Evolutionary conservation across 2,888 invertebrate species (phyloP).

Genomic region (Cephus rjabovi): DNA sequence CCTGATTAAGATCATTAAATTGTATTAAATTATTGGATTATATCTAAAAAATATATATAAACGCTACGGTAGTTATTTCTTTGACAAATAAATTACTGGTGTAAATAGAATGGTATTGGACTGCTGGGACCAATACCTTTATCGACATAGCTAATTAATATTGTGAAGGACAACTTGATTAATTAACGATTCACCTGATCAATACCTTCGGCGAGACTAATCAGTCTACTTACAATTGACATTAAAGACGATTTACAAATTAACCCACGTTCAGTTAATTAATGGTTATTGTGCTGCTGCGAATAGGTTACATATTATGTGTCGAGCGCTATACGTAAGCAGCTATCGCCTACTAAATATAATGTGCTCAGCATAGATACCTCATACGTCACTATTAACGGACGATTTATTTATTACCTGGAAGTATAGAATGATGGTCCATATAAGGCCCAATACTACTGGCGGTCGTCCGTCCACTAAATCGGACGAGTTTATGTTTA

Average conservation of each 20-base stretch:
- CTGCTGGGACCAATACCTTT: not conserved
- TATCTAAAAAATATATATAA: not conserved
- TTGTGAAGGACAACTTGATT: slow-evolving; percentile 23
- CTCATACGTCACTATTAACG: not conserved
- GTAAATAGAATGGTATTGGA: not conserved
- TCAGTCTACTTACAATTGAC: slow-evolving; percentile 18
- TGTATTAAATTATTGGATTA: not conserved
- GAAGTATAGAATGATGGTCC: slow-evolving; percentile 99
- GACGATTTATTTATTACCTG: slow-evolving; percentile 76
- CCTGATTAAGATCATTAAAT: not conserved
- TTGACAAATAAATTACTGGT: not conserved
- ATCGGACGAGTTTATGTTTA: slow-evolving; percentile 97
- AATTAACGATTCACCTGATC: not conserved
- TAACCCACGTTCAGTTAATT: slow-evolving; percentile 28
- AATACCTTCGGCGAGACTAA: slow-evolving; percentile 36
- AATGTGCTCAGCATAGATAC: slow-evolving; percentile 18
- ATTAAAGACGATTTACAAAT: slow-evolving; percentile 19
- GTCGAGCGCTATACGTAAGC: slow-evolving; percentile 46
- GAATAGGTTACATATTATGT: slow-evolving; percentile 19
- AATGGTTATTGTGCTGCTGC: slow-evolving; percentile 21
- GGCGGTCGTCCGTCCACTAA: slow-evolving; percentile 97
- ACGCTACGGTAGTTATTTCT: not conserved
- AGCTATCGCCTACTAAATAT: slow-evolving; percentile 43
- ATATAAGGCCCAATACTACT: slow-evolving; percentile 95
- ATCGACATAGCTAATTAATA: not conserved